Conservation (phyloP, 1,140 invertebrate genomes). For the Condylostylus longicornis region DNA sequence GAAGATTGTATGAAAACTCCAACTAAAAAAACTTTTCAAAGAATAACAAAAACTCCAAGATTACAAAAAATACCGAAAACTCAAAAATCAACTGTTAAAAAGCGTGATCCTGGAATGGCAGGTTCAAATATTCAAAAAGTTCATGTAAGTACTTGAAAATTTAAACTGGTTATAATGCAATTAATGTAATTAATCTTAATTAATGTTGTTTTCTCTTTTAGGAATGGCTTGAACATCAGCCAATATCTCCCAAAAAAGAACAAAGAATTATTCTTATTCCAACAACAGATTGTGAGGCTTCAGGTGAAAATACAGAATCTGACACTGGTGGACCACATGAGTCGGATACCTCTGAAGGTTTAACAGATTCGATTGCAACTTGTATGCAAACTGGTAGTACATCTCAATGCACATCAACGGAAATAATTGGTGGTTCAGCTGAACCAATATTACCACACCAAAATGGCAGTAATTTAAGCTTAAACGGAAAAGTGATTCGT, state of each 20-base stretch:
- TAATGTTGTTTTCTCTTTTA: constrained; percentile 1
- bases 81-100: constrained; percentile 29
- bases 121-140: constrained; percentile 27
- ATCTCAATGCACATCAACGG: constrained; percentile 43
- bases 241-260: constrained; percentile 4
- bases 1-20: constrained; percentile 29
- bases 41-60: constrained; percentile 1
- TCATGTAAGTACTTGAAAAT: constrained; percentile 15
- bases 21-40: constrained; percentile 26
- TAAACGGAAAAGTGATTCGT: constrained; percentile 25
- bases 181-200: neutral
- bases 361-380: constrained; percentile 47
- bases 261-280: neutral
- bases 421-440: constrained; percentile 33
- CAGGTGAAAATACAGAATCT: constrained; percentile 62
- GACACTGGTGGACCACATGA: constrained; percentile 53
- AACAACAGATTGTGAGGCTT: constrained; percentile 57
- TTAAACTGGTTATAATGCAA: neutral
- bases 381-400: constrained; percentile 36
- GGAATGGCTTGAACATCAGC: constrained; percentile 31
- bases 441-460: constrained; percentile 16
- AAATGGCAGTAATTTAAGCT: constrained; percentile 24
- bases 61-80: constrained; percentile 28
- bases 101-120: constrained; percentile 25
- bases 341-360: constrained; percentile 57